Conservation (phyloP, 2,113 vertebrate species). For the Numida meleagris region DNA sequence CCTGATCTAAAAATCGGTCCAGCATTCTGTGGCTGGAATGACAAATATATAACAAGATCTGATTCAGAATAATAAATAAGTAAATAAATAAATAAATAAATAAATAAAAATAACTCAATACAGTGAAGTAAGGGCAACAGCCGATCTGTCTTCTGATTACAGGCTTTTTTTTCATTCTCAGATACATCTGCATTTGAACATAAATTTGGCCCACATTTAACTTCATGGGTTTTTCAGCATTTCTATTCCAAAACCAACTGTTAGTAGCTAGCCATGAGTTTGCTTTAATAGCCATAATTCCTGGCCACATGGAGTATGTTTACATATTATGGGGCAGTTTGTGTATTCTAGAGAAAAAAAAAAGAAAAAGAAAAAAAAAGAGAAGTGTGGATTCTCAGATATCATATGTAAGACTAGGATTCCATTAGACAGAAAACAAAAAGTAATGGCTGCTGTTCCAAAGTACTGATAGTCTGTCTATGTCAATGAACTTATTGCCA, state of each 20-base stretch:
- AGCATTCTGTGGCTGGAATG: not conserved
- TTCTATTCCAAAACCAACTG: not conserved
- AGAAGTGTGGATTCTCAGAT: not conserved
- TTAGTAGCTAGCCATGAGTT: not conserved
- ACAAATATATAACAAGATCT: not conserved
- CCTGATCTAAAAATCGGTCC: not conserved
- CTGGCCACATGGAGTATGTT: not conserved
- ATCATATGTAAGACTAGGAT: not conserved
- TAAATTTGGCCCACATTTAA: not conserved
- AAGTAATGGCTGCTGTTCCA: not conserved
- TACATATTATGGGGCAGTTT: not conserved
- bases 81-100: not conserved
- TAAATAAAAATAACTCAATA: not conserved
- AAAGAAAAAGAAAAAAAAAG: not conserved
- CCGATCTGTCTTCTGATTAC: not conserved
- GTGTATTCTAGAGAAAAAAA: not conserved
- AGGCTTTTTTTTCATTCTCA: not conserved
- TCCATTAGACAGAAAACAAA: not conserved
- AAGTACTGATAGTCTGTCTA: not conserved
- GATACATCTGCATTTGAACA: not conserved
- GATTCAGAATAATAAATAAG: not conserved
- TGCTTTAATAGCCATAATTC: not conserved
- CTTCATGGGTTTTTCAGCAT: not conserved
- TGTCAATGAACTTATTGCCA: not conserved
- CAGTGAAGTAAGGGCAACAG: not conserved